Evolutionary conservation across 2,888 invertebrate genomes (phyloP).

Genomic region (Ligdia adustata): DNA sequence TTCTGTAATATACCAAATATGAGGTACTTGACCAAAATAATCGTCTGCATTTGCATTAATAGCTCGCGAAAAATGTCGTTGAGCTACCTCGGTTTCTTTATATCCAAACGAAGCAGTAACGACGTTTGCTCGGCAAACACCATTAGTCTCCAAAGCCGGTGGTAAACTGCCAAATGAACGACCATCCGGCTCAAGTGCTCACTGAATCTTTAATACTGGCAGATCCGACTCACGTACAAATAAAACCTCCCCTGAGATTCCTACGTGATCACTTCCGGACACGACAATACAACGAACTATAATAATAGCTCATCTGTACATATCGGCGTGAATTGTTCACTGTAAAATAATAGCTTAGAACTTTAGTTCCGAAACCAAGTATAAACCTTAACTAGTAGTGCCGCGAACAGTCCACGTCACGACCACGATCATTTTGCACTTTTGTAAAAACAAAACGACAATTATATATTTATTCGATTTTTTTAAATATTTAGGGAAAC

Average conservation of each 20-base stretch:
- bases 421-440: no score
- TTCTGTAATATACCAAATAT: no score
- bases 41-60: no score
- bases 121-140: constrained; percentile 15
- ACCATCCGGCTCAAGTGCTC: constrained; percentile 31
- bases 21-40: no score
- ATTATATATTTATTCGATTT: no score
- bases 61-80: no score
- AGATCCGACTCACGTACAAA: constrained; percentile 7
- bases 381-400: no score
- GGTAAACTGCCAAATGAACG: constrained; percentile 31
- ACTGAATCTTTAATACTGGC: constrained; percentile 40
- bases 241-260: constrained; percentile 2
- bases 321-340: constrained; percentile 9
- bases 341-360: constrained; percentile 15
- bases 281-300: constrained; percentile 17
- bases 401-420: no score
- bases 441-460: no score
- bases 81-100: background rate
- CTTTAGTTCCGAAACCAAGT: background rate
- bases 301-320: constrained; percentile 9
- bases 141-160: constrained; percentile 26
- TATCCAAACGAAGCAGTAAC: background rate
- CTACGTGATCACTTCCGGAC: background rate
- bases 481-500: no score